phyloP scores from a whole-genome alignment of 1,140 invertebrate genomes.

The Phortica variegata region DNA sequence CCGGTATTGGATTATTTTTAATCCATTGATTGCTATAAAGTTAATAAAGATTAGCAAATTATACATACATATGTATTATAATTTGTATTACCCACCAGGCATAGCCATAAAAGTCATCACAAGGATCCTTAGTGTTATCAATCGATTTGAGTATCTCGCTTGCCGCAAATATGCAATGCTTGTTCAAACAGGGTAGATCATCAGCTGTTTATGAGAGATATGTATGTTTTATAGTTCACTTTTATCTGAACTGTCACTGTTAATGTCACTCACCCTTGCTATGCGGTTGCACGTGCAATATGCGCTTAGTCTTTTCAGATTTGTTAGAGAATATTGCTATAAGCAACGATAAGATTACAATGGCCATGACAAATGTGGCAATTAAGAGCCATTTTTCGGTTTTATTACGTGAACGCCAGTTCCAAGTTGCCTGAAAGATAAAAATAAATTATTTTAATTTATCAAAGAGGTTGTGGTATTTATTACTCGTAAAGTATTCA shows the following conservation, averaged over 20 bases:
- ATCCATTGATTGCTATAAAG: constrained; percentile 77
- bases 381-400: constrained; percentile 60
- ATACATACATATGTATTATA: not conserved
- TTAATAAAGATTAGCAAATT: not conserved
- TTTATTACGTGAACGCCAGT: constrained; percentile 60
- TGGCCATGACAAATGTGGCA: constrained; percentile 43
- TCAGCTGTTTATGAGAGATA: constrained; percentile 18
- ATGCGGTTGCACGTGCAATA: constrained; percentile 45
- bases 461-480: too few species aligned
- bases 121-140: constrained; percentile 79
- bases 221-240: not conserved
- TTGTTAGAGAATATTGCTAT: constrained; percentile 46
- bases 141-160: constrained; percentile 83
- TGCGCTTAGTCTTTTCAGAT: constrained; percentile 37
- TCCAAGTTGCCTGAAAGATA: constrained; percentile 41
- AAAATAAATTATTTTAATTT: too few species aligned
- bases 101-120: constrained; percentile 93
- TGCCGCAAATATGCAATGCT: constrained; percentile 82
- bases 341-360: constrained; percentile 51
- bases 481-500: too few species aligned
- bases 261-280: constrained; percentile 23
- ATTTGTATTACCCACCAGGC: constrained; percentile 64
- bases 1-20: constrained; percentile 86
- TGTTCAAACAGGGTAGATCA: constrained; percentile 69
- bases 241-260: not conserved